Evolutionary conservation across 2,797 vertebrate species (phyloP).

Genomic region (Sandelia bainsii): DNA sequence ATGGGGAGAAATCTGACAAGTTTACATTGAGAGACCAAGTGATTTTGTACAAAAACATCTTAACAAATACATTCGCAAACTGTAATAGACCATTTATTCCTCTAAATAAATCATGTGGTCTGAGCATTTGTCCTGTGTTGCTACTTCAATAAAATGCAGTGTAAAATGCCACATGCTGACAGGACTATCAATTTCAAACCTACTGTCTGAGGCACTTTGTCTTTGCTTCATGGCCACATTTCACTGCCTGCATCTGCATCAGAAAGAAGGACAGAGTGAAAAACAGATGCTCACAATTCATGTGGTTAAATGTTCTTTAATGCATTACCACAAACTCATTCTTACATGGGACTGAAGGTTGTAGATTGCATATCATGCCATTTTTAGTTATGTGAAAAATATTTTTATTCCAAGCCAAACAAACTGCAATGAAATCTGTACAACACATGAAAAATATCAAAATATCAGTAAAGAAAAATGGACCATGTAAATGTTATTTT

Average conservation of each 20-base stretch:
- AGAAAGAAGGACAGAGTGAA: constrained; percentile 4
- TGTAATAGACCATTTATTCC: neutral
- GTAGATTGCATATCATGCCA: constrained; percentile 20
- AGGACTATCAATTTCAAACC: constrained; percentile 30
- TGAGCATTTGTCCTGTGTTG: neutral
- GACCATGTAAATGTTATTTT: constrained; percentile 22
- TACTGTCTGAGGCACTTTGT: constrained; percentile 30
- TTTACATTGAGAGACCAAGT: no score
- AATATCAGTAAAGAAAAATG: constrained; percentile 39
- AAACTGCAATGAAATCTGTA: constrained; percentile 30
- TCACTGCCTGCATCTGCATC: neutral
- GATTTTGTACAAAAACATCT: no score
- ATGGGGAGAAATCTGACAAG: no score
- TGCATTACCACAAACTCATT: constrained; percentile 44
- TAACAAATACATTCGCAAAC: neutral
- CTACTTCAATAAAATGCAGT: constrained; percentile 7
- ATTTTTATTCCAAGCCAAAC: constrained; percentile 19
- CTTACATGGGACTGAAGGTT: constrained; percentile 20
- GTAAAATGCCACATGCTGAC: constrained; percentile 3
- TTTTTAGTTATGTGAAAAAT: constrained; percentile 16
- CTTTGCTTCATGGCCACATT: constrained; percentile 22
- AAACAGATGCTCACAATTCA: constrained; percentile 4
- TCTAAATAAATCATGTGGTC: neutral
- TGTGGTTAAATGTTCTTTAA: constrained; percentile 61
- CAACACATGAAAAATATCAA: constrained; percentile 42